Evolutionary conservation across 2,113 vertebrate genomes (phyloP).

Genomic region (Corythoichthys haematopterus): DNA sequence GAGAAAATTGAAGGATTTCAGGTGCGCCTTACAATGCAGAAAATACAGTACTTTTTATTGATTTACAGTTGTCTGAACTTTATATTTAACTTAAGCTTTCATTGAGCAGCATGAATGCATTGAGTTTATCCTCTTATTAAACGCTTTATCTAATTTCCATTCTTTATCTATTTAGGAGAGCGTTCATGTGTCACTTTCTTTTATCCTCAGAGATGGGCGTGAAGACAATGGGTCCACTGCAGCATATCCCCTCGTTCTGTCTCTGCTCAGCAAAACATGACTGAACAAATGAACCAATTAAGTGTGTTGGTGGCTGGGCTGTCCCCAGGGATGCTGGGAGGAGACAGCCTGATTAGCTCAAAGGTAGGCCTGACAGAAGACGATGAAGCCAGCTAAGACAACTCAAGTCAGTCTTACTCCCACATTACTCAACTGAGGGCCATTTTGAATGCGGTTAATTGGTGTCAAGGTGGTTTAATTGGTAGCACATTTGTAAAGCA

Average conservation of each 20-base stretch:
- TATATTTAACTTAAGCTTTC: conserved; percentile 41
- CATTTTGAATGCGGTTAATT: conserved; percentile 41
- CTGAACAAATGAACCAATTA: conserved; percentile 79
- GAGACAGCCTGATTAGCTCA: conserved; percentile 70
- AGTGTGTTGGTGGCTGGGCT: conserved; percentile 61
- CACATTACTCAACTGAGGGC: conserved; percentile 17
- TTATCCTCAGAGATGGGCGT: conserved; percentile 61
- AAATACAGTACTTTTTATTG: not conserved
- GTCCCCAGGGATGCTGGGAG: conserved; percentile 31
- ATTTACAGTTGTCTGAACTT: conserved; percentile 25
- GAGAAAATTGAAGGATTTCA: too few relatives aligned
- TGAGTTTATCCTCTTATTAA: conserved; percentile 56
- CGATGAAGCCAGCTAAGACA: conserved; percentile 36
- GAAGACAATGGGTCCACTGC: conserved; percentile 62
- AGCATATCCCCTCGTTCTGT: conserved; percentile 64
- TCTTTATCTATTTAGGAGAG: conserved; percentile 60
- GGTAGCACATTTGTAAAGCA: not conserved
- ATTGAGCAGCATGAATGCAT: conserved; percentile 27
- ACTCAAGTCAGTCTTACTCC: conserved; percentile 39
- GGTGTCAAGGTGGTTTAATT: conserved; percentile 31
- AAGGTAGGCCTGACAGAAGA: conserved; percentile 64
- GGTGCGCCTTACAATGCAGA: too few relatives aligned
- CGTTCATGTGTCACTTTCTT: conserved; percentile 66
- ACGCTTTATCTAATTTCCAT: conserved; percentile 59
- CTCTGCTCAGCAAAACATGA: conserved; percentile 74